These are phyloP conservation scores for Mugil cephalus DNA, from an alignment of 2,113 vertebrate species.

Conservation along the genomic window DNA sequence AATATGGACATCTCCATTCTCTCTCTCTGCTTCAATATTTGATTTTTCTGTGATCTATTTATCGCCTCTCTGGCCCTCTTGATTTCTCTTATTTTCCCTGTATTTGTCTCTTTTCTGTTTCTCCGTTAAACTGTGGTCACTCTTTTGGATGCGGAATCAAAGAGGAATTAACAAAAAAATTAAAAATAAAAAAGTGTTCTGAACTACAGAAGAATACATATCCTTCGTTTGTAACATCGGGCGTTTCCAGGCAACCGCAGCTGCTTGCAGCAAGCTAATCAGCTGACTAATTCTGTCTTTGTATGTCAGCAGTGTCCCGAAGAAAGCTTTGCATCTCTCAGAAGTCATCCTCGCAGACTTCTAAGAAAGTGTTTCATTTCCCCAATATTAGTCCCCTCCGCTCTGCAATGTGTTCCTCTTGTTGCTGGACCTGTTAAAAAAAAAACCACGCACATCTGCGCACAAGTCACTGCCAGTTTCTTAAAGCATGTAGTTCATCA, in stretches of 20 bases:
- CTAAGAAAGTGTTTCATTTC: slow-evolving; percentile 10
- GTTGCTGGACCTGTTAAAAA: slow-evolving; percentile 16
- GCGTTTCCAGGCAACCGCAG: slow-evolving; percentile 16
- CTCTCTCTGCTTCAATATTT: no score
- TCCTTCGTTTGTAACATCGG: slow-evolving; percentile 20
- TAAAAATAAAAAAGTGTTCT: slow-evolving; percentile 19
- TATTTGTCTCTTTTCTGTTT: background rate
- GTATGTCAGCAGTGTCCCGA: slow-evolving; percentile 26
- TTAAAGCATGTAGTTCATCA: slow-evolving; percentile 38
- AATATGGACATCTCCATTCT: no score
- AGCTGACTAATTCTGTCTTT: slow-evolving; percentile 32
- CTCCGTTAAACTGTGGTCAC: background rate
- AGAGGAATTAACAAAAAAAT: slow-evolving; percentile 28
- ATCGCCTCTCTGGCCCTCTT: background rate
- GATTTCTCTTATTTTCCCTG: background rate
- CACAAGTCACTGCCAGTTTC: slow-evolving; percentile 32
- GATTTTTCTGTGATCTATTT: background rate
- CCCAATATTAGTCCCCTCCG: slow-evolving; percentile 1
- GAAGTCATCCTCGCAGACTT: slow-evolving; percentile 16
- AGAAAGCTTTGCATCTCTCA: slow-evolving; percentile 32
- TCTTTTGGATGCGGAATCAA: slow-evolving; percentile 13
- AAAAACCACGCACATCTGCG: slow-evolving; percentile 37
- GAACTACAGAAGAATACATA: slow-evolving; percentile 7
- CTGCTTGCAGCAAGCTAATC: slow-evolving; percentile 28
- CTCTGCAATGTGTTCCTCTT: slow-evolving; percentile 7